Conservation (phyloP, 2,113 vertebrate species). For the Cochlearius cochlearius region DNA sequence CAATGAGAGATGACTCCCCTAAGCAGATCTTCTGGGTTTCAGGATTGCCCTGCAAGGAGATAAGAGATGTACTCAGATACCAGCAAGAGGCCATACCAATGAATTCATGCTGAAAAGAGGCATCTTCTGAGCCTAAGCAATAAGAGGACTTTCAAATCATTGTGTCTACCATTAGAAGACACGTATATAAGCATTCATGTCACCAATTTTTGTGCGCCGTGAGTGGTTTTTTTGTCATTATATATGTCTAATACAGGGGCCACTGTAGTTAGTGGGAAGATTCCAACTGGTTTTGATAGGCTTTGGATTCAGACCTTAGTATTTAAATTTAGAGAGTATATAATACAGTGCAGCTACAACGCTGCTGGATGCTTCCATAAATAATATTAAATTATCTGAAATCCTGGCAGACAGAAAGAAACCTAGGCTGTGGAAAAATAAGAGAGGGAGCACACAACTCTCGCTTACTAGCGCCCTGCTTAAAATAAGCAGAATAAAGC, state of each 20-base stretch:
- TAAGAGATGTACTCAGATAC: background rate
- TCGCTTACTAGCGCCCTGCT: background rate
- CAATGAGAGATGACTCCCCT: constrained; percentile 85
- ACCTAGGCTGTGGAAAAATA: background rate
- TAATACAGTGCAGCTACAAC: background rate
- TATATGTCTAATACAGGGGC: background rate
- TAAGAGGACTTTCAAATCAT: background rate
- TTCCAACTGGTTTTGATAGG: background rate
- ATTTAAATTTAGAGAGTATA: background rate
- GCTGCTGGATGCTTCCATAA: background rate
- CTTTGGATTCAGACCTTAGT: background rate
- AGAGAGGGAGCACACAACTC: background rate
- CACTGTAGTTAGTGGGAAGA: background rate
- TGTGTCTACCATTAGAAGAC: background rate
- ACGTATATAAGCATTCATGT: background rate
- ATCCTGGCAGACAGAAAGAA: background rate
- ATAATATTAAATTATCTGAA: background rate
- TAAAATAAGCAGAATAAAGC: constrained; percentile 23
- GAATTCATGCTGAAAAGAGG: background rate
- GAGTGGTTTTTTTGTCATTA: background rate
- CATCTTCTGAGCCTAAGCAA: background rate
- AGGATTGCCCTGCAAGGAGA: constrained; percentile 72
- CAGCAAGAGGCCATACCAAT: background rate
- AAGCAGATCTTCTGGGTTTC: constrained; percentile 85
- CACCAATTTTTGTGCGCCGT: background rate